phyloP scores from a whole-genome alignment of 2,113 vertebrate genomes.

The Colaptes auratus region DNA sequence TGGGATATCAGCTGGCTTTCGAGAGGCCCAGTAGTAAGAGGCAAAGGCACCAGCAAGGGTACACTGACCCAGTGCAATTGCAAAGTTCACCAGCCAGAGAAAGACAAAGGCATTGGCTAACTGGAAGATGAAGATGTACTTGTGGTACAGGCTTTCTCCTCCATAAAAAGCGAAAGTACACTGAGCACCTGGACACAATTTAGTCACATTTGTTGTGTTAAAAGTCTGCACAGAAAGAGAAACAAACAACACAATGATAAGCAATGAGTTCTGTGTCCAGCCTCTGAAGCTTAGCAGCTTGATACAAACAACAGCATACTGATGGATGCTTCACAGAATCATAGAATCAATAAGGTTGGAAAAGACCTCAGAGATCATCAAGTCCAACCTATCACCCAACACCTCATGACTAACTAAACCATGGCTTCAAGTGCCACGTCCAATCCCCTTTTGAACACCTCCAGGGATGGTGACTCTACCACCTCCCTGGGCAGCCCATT shows the following conservation, averaged over 20 bases:
- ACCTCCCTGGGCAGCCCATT: not conserved
- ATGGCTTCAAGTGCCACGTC: too few species aligned
- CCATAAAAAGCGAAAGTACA: constrained; percentile 94
- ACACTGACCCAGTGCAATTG: constrained; percentile 92
- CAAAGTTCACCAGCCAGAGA: constrained; percentile 95
- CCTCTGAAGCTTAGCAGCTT: not conserved
- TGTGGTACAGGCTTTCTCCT: constrained; percentile 87
- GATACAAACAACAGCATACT: not conserved
- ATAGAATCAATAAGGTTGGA: too few species aligned
- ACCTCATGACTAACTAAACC: too few species aligned
- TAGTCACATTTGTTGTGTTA: constrained; percentile 83
- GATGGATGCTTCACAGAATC: too few species aligned
- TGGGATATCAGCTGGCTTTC: constrained; percentile 91
- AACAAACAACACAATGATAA: not conserved
- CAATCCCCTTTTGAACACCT: too few species aligned
- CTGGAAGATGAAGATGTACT: constrained; percentile 88
- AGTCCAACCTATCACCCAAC: too few species aligned
- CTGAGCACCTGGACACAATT: constrained; percentile 84
- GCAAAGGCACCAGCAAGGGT: constrained; percentile 95
- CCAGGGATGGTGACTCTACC: not conserved
- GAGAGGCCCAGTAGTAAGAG: constrained; percentile 94
- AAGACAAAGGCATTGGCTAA: constrained; percentile 90
- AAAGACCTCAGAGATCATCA: too few species aligned
- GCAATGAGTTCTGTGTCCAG: not conserved
- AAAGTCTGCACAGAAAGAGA: constrained; percentile 83